phyloP scores from a whole-genome alignment of 2,113 vertebrate species.

The Phyllostomus hastatus region DNA sequence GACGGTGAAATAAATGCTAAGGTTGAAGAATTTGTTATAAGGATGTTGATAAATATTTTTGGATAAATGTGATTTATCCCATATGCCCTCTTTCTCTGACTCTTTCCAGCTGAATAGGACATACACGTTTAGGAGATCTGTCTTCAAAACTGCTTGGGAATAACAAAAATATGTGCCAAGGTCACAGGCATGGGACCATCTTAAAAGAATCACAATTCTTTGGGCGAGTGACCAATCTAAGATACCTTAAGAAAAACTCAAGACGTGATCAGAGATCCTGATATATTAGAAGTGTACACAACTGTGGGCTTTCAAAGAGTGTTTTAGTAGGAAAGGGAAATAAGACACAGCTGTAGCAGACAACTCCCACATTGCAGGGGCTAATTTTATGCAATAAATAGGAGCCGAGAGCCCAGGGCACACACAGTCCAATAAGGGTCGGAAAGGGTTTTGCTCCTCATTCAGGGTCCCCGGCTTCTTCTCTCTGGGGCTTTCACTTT shows the following conservation, averaged over 20 bases:
- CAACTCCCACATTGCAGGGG: not conserved
- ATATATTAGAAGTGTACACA: not conserved
- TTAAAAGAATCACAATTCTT: not conserved
- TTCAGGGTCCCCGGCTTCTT: not conserved
- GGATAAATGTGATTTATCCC: slow-evolving; percentile 33
- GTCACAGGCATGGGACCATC: too few relatives aligned
- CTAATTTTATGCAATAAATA: not conserved
- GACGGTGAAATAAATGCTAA: slow-evolving; percentile 2
- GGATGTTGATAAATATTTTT: not conserved
- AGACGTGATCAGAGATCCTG: not conserved
- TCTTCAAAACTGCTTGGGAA: not conserved
- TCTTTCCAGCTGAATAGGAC: not conserved
- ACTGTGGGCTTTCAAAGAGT: not conserved
- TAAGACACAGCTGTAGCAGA: not conserved
- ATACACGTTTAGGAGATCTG: not conserved
- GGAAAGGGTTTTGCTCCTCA: not conserved
- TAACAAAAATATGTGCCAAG: not conserved
- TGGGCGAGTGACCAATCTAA: not conserved
- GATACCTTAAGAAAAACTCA: not conserved
- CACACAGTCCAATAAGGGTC: rapidly evolving
- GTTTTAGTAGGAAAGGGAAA: not conserved
- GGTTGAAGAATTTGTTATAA: slow-evolving; percentile 39
- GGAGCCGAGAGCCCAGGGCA: not conserved
- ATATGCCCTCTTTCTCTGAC: not conserved
- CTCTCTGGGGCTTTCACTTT: not conserved